Percentiles rank a stretch among this genome's conserved stretches.
These are phyloP conservation scores for Temnopleurus reevesii DNA, from an alignment of 53 echinoderm and acorn worm genomes.

Conservation along the genomic window DNA sequence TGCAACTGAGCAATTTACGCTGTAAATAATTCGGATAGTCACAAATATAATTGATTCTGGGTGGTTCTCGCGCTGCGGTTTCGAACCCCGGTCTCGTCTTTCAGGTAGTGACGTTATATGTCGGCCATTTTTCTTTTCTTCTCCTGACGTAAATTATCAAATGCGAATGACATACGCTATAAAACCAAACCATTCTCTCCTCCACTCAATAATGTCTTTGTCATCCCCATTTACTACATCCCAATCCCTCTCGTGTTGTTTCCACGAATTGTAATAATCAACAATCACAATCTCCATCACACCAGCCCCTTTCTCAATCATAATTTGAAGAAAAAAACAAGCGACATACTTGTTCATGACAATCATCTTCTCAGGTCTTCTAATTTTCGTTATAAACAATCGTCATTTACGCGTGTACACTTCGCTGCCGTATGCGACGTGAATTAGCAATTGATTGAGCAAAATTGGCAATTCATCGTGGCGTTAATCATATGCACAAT, in stretches of 20 bases:
- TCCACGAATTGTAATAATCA: not conserved
- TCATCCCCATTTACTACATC: too few relatives aligned
- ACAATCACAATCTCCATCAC: not conserved
- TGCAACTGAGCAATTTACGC: too few relatives aligned
- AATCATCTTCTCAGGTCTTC: not conserved
- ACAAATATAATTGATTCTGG: too few relatives aligned
- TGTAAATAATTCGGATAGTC: too few relatives aligned
- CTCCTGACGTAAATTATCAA: too few relatives aligned
- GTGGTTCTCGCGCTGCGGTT: too few relatives aligned
- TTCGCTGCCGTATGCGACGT: not conserved
- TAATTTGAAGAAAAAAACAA: not conserved
- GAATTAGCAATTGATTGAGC: constrained; percentile 19
- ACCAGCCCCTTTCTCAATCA: not conserved
- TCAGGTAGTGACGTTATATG: too few relatives aligned
- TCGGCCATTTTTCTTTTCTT: not conserved
- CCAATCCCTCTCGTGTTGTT: not conserved
- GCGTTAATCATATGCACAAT: not conserved
- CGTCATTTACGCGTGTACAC: not conserved
- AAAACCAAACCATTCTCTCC: too few relatives aligned
- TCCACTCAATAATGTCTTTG: too few relatives aligned
- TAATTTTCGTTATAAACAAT: constrained; percentile 1
- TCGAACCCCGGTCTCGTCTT: too few relatives aligned
- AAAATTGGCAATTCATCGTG: constrained; percentile 24
- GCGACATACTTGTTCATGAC: not conserved
- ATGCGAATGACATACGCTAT: too few relatives aligned